A percentile compares a stretch with the other conserved stretches of the same genome.
phyloP scores from a whole-genome alignment of 1,140 invertebrate species.

The Pogonognathellus flavescens region DNA sequence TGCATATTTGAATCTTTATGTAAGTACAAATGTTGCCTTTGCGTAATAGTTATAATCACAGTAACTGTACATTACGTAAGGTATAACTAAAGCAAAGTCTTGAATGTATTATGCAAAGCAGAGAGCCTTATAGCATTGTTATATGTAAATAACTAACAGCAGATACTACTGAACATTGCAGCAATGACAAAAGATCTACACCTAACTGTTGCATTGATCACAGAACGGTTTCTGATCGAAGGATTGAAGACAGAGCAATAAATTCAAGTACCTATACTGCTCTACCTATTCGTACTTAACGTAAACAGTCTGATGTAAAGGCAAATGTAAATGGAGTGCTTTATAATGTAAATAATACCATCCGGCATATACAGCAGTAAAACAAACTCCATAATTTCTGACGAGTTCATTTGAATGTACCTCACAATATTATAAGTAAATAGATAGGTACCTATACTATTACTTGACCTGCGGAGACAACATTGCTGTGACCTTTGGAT shows the following conservation, averaged over 20 bases:
- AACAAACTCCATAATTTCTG: not conserved
- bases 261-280: not conserved
- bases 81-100: not conserved
- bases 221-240: slow-evolving; percentile 9
- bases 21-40: not conserved
- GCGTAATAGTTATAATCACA: not conserved
- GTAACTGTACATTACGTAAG: not conserved
- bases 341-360: not conserved
- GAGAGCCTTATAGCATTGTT: no score
- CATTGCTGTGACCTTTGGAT: not conserved
- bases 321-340: not conserved
- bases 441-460: not conserved
- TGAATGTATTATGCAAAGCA: no score
- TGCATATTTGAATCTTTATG: not conserved
- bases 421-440: not conserved
- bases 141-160: no score
- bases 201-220: slow-evolving; percentile 27
- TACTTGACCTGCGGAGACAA: not conserved
- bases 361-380: not conserved
- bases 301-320: not conserved
- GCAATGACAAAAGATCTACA: not conserved
- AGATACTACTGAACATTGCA: no score
- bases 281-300: not conserved
- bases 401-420: not conserved
- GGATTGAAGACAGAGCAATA: slow-evolving; percentile 19